phyloP scores from a whole-genome alignment of 2,113 vertebrate species.

The Chinchilla lanigera region DNA sequence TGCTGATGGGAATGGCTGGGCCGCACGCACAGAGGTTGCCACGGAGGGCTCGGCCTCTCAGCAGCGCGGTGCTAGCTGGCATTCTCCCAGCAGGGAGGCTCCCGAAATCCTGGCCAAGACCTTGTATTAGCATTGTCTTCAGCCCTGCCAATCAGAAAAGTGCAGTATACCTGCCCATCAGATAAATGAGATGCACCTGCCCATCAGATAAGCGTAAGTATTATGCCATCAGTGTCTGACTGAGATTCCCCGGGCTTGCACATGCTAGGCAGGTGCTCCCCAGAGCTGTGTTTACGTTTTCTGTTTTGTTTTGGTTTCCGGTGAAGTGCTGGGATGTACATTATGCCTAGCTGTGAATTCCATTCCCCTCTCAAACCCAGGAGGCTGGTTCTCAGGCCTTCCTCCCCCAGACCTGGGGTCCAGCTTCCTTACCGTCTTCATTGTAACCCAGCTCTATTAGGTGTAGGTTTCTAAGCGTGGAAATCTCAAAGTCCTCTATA shows the following conservation, averaged over 20 bases:
- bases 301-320: neutral
- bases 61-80: neutral
- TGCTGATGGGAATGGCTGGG: neutral
- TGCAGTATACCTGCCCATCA: neutral
- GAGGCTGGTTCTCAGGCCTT: too few species aligned
- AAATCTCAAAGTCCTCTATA: neutral
- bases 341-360: neutral
- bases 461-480: neutral
- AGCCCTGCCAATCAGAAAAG: conserved; percentile 5
- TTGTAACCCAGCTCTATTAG: neutral
- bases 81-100: neutral
- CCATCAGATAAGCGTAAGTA: neutral
- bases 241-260: neutral
- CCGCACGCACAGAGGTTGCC: neutral
- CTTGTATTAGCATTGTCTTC: neutral
- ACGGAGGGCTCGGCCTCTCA: neutral
- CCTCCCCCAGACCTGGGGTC: neutral
- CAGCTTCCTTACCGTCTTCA: neutral
- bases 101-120: neutral
- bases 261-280: neutral
- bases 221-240: neutral
- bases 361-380: neutral
- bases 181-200: neutral
- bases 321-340: neutral
- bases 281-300: neutral